Conservation (phyloP, 2,797 vertebrate genomes). For the Labeo calbasu region DNA sequence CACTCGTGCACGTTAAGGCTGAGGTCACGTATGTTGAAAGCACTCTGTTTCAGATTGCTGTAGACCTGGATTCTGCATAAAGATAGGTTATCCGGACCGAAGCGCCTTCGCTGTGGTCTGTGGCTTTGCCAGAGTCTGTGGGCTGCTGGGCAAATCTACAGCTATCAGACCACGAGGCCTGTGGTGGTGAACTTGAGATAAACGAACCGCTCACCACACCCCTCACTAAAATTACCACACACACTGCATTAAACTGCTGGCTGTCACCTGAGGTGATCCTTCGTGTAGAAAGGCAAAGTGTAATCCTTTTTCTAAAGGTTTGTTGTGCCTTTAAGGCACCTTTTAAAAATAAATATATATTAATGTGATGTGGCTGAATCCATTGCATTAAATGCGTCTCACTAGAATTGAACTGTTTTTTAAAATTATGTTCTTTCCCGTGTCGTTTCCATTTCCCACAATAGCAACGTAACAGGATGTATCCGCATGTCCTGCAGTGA, state of each 20-base stretch:
- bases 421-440: not conserved
- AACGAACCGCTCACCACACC: conserved; percentile 21
- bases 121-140: conserved; percentile 6
- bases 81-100: conserved; percentile 9
- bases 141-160: conserved; percentile 22
- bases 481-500: not conserved
- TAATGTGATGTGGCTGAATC: not conserved
- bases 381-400: not conserved
- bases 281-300: not conserved
- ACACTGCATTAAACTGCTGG: not conserved
- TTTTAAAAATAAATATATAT: not conserved
- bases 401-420: not conserved
- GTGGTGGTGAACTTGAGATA: conserved; percentile 42
- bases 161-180: conserved; percentile 34
- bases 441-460: not conserved
- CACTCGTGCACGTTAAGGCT: not conserved
- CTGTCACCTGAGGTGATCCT: not conserved
- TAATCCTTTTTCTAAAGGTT: conserved; percentile 2
- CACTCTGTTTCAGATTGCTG: not conserved
- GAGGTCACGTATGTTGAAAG: conserved; percentile 15
- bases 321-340: not conserved
- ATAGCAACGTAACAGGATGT: not conserved
- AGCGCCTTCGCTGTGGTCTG: conserved; percentile 31
- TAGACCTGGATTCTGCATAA: not conserved
- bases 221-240: conserved; percentile 16